Evolutionary conservation across 2,113 vertebrate species (phyloP), one percentile per base, ranked within the genome.

Genomic region (Laterallus jamaicensis): DNA sequence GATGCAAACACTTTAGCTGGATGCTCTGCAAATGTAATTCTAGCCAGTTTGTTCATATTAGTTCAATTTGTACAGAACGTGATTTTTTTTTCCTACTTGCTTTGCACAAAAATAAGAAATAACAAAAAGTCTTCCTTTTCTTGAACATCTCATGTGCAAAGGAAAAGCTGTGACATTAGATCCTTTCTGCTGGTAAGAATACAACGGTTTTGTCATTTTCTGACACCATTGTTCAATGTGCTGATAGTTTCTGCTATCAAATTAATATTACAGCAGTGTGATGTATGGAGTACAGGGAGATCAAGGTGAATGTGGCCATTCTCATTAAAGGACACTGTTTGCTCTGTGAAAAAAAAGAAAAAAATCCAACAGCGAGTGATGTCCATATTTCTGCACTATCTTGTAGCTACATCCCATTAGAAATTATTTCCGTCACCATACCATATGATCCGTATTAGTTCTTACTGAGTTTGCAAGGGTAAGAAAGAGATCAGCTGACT

Each of bases 281-380:
- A 87, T 87, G 6, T 60, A 95, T 64, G 71, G 75, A 47, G 70
- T 47, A 70, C 12, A 62, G 55, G 31, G 17, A 89, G 40, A 91
- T 95, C 20, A 91, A 97, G 78, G 94, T 90, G 52, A 94, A 95
- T 94, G 56, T 55, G 49, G 6, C 39, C 58, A 75, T 95, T 97
- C 63, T 90, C 15, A 35, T 96, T 96, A 96, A 97, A 92, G 54
- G 55, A 37, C 22, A 58, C 40, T 73, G 12, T 95, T 96, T 88
- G 42, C 15, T 92, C 35, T 81, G 31, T 67, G 56, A 54, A 79
- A 25, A 50, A 14, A 60, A 54, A 95, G 31, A 87, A 95, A 32
- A 88, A 94, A 37, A 93, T 90, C 80, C 62, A 47, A 17, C 47
- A 31, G 26, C 44, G 31, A 82, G 95, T 84, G 31, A 82, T 69